Conservation (phyloP, 2,888 invertebrate species). For the Augochlorella aurata region DNA sequence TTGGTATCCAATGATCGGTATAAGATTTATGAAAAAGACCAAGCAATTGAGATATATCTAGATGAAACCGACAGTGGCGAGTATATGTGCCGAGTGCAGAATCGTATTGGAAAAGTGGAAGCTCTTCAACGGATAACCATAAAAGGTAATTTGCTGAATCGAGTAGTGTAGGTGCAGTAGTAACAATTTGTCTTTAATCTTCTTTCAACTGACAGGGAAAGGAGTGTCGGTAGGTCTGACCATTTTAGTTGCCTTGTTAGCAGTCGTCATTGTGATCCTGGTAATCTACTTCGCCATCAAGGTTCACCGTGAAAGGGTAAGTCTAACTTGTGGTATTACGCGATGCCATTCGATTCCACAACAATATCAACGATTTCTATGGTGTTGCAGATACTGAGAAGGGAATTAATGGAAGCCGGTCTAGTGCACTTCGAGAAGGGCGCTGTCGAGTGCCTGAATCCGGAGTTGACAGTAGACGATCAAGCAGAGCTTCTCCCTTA, state of each 20-base stretch:
- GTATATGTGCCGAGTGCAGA: slow-evolving; percentile 84
- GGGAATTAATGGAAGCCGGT: slow-evolving; percentile 88
- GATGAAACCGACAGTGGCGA: slow-evolving; percentile 84
- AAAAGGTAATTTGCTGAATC: slow-evolving; percentile 71
- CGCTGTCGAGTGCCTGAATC: slow-evolving; percentile 91
- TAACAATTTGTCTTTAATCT: neutral
- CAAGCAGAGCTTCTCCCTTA: slow-evolving; percentile 97
- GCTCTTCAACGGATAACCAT: slow-evolving; percentile 81
- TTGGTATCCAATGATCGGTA: slow-evolving; percentile 75
- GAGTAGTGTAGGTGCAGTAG: neutral
- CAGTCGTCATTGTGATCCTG: slow-evolving; percentile 71
- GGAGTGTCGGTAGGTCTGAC: slow-evolving; percentile 76
- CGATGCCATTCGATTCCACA: too few relatives aligned
- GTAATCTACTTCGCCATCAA: slow-evolving; percentile 75
- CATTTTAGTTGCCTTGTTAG: slow-evolving; percentile 67
- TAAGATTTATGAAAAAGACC: slow-evolving; percentile 74
- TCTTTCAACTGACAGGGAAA: slow-evolving; percentile 72
- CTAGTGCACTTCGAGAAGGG: slow-evolving; percentile 91
- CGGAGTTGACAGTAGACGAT: slow-evolving; percentile 93
- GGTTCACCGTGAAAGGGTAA: slow-evolving; percentile 80
- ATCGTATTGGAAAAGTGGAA: slow-evolving; percentile 82
- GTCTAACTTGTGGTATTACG: neutral
- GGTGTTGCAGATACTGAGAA: slow-evolving; percentile 83
- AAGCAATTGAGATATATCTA: slow-evolving; percentile 83
- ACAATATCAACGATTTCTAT: neutral